These are phyloP conservation scores for Pygocentrus nattereri DNA, from an alignment of 2,797 vertebrate genomes.

Conservation along the genomic window DNA sequence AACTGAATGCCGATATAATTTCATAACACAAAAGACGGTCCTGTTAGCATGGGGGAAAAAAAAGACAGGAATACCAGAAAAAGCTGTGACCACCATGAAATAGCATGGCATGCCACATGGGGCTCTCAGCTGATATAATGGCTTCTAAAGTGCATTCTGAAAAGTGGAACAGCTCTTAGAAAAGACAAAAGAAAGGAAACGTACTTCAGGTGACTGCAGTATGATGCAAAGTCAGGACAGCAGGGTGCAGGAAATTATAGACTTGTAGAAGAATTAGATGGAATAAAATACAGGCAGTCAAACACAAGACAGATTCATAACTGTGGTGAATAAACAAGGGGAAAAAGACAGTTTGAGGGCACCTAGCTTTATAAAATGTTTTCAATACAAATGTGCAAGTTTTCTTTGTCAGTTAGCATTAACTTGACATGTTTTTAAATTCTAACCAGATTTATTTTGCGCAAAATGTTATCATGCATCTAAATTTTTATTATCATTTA, in stretches of 20 bases:
- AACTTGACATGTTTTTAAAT: no score
- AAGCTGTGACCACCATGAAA: not conserved
- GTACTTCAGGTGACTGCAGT: not conserved
- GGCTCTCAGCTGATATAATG: slow-evolving; percentile 25
- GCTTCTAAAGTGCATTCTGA: slow-evolving; percentile 20
- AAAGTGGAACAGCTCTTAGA: not conserved
- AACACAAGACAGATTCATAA: not conserved
- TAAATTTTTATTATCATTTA: no score
- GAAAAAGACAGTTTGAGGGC: no score
- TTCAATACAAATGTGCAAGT: no score
- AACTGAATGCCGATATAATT: not conserved
- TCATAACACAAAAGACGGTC: not conserved
- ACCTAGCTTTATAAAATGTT: no score
- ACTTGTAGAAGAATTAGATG: not conserved
- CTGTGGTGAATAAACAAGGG: not conserved
- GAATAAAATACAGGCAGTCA: not conserved
- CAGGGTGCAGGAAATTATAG: not conserved
- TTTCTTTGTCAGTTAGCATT: no score
- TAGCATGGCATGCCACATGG: not conserved
- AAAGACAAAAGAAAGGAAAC: slow-evolving; percentile 13
- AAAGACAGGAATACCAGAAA: slow-evolving; percentile 13
- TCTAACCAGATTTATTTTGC: no score
- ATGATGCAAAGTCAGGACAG: slow-evolving; percentile 13
- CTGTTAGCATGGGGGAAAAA: not conserved
- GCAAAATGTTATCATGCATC: no score